Conservation (phyloP, 2,797 vertebrate genomes). For the Pteropus rufus region DNA sequence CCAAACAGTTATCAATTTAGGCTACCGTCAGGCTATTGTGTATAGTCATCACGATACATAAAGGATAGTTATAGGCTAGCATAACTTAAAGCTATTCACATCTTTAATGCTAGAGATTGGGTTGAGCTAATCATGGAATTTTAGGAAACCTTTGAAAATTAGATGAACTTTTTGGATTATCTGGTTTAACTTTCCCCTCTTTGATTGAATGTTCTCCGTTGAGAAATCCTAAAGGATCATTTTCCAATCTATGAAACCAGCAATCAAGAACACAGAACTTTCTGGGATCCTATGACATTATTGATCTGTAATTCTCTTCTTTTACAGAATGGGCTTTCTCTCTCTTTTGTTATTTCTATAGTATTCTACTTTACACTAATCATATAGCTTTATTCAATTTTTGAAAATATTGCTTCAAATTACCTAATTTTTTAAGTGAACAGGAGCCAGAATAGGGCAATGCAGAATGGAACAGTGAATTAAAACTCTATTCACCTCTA, state of each 20-base stretch:
- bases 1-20: not conserved
- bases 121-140: not conserved
- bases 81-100: not conserved
- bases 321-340: not conserved
- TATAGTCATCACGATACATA: not conserved
- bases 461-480: not conserved
- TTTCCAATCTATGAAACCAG: not conserved
- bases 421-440: not conserved
- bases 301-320: not conserved
- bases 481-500: not conserved
- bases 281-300: not conserved
- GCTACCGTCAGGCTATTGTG: not conserved
- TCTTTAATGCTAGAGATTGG: not conserved
- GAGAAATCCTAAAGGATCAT: not conserved
- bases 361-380: not conserved
- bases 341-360: not conserved
- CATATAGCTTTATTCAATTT: not conserved
- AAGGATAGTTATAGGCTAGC: not conserved
- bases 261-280: not conserved
- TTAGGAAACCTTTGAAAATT: not conserved
- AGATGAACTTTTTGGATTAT: not conserved
- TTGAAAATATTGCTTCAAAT: not conserved
- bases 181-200: not conserved
- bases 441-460: not conserved
- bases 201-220: not conserved